Evolutionary conservation across 2,113 vertebrate species (phyloP), one percentile per base, ranked within the genome.

Genomic region (Abramis brama): DNA sequence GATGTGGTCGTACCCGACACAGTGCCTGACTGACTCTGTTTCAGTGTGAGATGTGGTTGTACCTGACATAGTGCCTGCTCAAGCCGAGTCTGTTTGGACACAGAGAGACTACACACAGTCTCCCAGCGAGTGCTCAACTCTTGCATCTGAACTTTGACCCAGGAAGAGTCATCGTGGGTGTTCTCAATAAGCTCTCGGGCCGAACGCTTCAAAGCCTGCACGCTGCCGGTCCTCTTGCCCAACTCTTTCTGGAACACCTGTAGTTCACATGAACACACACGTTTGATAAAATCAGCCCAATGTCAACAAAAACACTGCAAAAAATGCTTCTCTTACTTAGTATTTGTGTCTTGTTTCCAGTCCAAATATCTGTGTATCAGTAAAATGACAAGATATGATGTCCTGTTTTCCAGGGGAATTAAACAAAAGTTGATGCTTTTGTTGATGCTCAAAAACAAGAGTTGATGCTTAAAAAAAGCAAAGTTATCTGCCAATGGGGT

Each of bases 81-180:
- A 86, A 99, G 91, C 0, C 98, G 96, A 0, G 94, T 96, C 91
- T 99, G 98, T 89, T 99, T 99, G 83, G 97, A 98, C 64, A 99
- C 93, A 0, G 98, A 99, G 4, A 97, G 95, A n/a, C 96, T 94
- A 81, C 98, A 99, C 88, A 99, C 97, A 0, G 96, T 98, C 88
- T 99, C 98, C 98, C 98, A 99, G 83, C 98, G 97, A 3, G 94
- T 96, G 93, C 97, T 94, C 15, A 99, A 91, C 89, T 99, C 98
- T 94, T 98, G 97, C 97, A 99, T 98, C 91, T 99, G 98, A 84
- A 96, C 98, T 92, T 97, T 97, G 85, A 99, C 97, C 98, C 98
- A 99, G 33, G 97, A 98, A 4, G 97, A 96, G 91, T 99, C 98
- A 5, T 98, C 97, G 1, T 95, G 95, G 60, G 96, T 99, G 92